Conservation (phyloP, 2,888 invertebrate genomes). For the Prosopocoilus inquinatus region DNA sequence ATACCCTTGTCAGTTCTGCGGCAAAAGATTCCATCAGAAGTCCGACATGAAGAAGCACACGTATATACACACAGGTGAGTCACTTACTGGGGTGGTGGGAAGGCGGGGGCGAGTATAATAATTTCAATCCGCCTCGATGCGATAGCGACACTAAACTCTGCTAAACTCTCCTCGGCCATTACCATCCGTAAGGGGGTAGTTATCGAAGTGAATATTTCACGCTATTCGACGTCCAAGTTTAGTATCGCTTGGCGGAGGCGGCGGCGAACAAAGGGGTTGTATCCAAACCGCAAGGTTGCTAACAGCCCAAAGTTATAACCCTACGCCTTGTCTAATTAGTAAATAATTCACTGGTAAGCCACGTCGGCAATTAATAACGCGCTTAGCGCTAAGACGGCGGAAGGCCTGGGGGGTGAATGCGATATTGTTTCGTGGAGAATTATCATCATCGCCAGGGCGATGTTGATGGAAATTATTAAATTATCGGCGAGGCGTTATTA, state of each 20-base stretch:
- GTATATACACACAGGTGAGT: conserved; percentile 81
- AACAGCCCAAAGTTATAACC: conserved; percentile 46
- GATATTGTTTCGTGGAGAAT: conserved; percentile 20
- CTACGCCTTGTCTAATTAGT: conserved; percentile 53
- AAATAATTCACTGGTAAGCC: conserved; percentile 55
- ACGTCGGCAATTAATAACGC: conserved; percentile 53
- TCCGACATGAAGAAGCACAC: conserved; percentile 95
- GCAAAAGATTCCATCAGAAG: conserved; percentile 89
- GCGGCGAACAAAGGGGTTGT: conserved; percentile 24
- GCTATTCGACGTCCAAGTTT: not conserved
- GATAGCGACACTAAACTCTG: too few relatives aligned
- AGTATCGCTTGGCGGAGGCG: not conserved
- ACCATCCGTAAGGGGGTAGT: not conserved
- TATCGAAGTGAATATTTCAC: not conserved
- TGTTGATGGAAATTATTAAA: conserved; percentile 21
- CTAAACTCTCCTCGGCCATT: not conserved
- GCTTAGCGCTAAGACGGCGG: conserved; percentile 36
- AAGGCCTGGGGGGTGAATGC: conserved; percentile 36
- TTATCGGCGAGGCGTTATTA: not conserved
- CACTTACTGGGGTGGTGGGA: too few relatives aligned
- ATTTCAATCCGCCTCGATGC: too few relatives aligned
- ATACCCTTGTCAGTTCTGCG: conserved; percentile 86
- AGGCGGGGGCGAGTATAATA: too few relatives aligned
- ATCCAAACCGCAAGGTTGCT: conserved; percentile 42
- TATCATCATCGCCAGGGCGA: conserved; percentile 14